Evolutionary conservation across 2,888 invertebrate genomes (phyloP), one percentile per base, ranked within the genome.

Genomic region (Macrophya annulata): DNA sequence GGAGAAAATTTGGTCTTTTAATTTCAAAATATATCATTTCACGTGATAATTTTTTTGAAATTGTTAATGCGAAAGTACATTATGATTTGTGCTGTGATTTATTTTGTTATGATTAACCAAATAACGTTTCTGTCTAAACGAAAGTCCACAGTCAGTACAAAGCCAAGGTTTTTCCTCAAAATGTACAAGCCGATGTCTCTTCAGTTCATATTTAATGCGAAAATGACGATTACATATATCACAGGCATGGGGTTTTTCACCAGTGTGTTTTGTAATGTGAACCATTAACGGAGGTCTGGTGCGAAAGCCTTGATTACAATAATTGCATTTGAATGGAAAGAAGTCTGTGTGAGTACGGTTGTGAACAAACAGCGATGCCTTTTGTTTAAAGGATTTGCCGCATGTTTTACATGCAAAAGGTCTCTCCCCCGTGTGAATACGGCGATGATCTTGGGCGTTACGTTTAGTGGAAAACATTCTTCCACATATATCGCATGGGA

Each of bases 341-440:
- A 93, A 92, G 86, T 95, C 93, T 65, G 94, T 94, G 91, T 96
- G 96, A 6, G 95, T 95, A 72, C 95, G 94, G 83, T 94, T 94
- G 89, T 96, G 96, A 37, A 95, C 95, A 91, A 96, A 95, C 65
- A 96, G 91, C 1, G 96, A 95, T 0, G 96, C 96, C 89, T 96
- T 95, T 90, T 96, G 96, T 85, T 95, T 95, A 93, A 96, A 96
- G 0, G 95, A 91, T 90, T 96, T 96, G 4, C 95, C 96, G 90
- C 96, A 96, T 0, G 94, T 92, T 85, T 95, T 92, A 89, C 96
- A 96, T 40, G 94, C 94, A 91, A 94, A 95, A 0, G 95, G 95
- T 21, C 95, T 92, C 91, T 95, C 95, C 84, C 95, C 95, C 9
- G 95, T 95, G 91, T 96, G 96, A 65, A 95, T 95, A n/a, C 95